Percentiles rank a stretch among this genome's conserved stretches.
These are phyloP conservation scores for Euleptes europaea DNA, from an alignment of 2,113 vertebrate genomes.

Conservation along the genomic window DNA sequence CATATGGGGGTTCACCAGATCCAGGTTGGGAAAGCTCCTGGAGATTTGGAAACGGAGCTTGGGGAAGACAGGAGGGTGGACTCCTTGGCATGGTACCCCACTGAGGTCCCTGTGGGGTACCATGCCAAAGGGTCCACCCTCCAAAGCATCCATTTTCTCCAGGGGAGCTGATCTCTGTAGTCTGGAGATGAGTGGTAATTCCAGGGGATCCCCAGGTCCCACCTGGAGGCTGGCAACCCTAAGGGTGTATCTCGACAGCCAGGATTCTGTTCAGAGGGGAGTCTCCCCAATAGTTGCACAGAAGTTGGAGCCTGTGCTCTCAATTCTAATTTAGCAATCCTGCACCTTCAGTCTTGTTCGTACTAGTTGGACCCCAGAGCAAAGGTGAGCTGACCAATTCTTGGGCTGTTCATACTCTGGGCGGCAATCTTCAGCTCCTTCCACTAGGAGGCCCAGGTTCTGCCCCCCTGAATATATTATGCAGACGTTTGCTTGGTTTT, in stretches of 20 bases:
- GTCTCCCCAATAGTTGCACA: not conserved
- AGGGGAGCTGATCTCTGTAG: too few relatives aligned
- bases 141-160: too few relatives aligned
- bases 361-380: not conserved
- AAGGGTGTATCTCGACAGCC: not conserved
- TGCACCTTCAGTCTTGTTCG: not conserved
- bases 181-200: too few relatives aligned
- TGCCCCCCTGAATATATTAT: not conserved
- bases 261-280: not conserved
- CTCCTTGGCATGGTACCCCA: too few relatives aligned
- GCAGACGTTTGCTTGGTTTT: not conserved
- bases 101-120: too few relatives aligned
- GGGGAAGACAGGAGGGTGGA: too few relatives aligned
- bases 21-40: too few relatives aligned
- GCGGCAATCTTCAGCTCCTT: not conserved
- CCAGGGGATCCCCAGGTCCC: too few relatives aligned
- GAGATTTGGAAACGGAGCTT: too few relatives aligned
- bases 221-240: too few relatives aligned
- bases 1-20: too few relatives aligned
- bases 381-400: not conserved
- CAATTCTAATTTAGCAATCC: not conserved
- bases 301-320: not conserved
- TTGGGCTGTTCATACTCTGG: not conserved
- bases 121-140: too few relatives aligned
- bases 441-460: not conserved